A percentile compares a stretch with the other conserved stretches of the same genome.
Evolutionary conservation across 2,888 invertebrate genomes (phyloP).

Genomic region (Branchipolynoe longqiensis): DNA sequence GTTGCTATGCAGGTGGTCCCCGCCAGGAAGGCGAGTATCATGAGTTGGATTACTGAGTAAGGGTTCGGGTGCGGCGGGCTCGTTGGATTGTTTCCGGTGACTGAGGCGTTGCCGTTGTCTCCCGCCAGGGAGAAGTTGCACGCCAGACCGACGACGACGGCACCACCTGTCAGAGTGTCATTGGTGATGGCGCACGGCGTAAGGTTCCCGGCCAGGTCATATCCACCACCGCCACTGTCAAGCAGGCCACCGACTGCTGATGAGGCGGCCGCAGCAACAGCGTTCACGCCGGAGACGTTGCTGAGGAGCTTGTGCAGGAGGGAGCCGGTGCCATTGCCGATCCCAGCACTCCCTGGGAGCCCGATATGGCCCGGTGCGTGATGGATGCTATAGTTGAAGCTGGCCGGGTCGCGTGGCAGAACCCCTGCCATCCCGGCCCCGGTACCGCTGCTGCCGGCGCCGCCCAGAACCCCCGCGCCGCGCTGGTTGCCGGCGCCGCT

Average conservation of each 20-base stretch:
- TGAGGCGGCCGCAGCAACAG: not conserved
- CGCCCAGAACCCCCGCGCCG: not conserved
- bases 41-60: conserved; percentile 94
- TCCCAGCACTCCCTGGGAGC: not conserved
- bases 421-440: not conserved
- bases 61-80: not conserved
- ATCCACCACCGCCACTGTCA: not conserved
- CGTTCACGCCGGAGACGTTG: not conserved
- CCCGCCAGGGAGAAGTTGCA: conserved; percentile 15
- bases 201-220: conserved; percentile 16
- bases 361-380: conserved; percentile 1
- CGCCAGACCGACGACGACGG: not conserved
- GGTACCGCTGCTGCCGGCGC: not conserved
- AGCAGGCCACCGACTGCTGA: conserved; percentile 2
- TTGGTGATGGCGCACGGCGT: conserved; percentile 22
- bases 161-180: not conserved
- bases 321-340: not conserved
- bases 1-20: conserved; percentile 94
- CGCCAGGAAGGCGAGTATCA: conserved; percentile 92
- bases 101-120: not conserved
- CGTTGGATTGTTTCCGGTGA: not conserved
- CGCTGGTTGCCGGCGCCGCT: conserved; percentile 17
- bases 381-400: conserved; percentile 57
- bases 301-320: conserved; percentile 30
- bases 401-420: not conserved